Evolutionary conservation across 37 sponge, comb jelly and placozoan genomes (phyloP), one percentile per base, ranked within the genome.

Genomic region (Ianthella basta): DNA sequence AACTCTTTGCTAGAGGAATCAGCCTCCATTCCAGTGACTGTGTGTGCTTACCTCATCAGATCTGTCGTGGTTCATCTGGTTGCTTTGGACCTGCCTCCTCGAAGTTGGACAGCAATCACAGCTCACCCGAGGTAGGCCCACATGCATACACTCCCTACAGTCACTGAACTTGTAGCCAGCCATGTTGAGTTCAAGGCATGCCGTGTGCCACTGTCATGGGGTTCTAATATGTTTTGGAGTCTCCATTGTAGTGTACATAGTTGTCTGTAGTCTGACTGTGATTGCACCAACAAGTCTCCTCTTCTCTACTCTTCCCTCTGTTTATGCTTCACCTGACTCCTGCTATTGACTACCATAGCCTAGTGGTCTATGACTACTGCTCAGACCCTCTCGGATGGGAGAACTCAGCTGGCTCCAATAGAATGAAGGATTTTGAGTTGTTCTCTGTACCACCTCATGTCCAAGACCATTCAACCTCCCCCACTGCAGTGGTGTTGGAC

Each of bases 331-430:
- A 61, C 4, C 25, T 14, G 3, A 4, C 25, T 4, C 25, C 25
- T 61, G 63, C 25, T 25, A 14, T 61, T 80, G 21, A 24, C 41
- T 27, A 5, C 50, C 61, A 0, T 20, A 85, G 86, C 30, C 38
- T 85, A 64, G 44, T 24, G 12, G 59, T 85, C 53, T 75, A 82
- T 59, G 86, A 89, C 37, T 40, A 30, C 53, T 82, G 55, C 55
- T 57, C 79, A 72, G 90, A 85, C 36, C 88, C 83, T 20, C 68
- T 88, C 19, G 88, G 88, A 15, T 88, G 88, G 88, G 78, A 41
- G 8, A 2, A 36, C 2, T 38, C n/a, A 24, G 21, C 1, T 23
- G 37, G 16, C 3, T 23, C n/a, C 50, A 44, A 44, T 10, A 44
- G 50, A 44, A 44, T 44, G 6, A 8, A 3, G 8, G 50, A 44